These are phyloP conservation scores for Unio pictorum DNA, from an alignment of 2,888 invertebrate genomes.

Conservation along the genomic window DNA sequence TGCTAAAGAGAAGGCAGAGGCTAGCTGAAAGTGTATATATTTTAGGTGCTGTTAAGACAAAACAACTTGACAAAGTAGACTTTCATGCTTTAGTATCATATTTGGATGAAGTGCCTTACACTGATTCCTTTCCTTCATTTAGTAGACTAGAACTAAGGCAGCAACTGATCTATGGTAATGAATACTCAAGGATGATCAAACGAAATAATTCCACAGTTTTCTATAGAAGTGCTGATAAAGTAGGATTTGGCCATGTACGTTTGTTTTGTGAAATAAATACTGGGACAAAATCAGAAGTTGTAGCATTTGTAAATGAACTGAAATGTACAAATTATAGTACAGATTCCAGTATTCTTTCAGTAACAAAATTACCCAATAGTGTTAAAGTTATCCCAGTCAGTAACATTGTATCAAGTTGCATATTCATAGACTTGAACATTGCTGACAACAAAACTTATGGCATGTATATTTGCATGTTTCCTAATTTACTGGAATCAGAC, in stretches of 20 bases:
- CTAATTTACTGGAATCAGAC: no score
- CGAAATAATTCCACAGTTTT: conserved; percentile 7
- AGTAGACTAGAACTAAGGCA: conserved; percentile 4
- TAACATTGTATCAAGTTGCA: no score
- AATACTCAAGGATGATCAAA: conserved; percentile 11
- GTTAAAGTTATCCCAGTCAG: no score
- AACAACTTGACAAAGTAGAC: conserved; percentile 1
- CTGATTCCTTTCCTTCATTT: conserved; percentile 2
- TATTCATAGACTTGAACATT: no score
- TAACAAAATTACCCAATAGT: no score
- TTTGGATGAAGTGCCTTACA: conserved; percentile 2
- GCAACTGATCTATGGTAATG: conserved; percentile 4
- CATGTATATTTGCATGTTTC: no score
- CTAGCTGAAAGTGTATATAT: conserved; percentile 6
- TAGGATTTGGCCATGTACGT: conserved; percentile 1
- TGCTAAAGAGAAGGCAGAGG: neutral
- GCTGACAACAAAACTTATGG: no score
- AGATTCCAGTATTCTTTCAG: no score
- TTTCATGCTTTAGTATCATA: neutral
- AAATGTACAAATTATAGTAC: no score
- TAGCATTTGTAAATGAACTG: no score
- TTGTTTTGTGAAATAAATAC: no score
- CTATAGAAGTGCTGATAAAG: neutral
- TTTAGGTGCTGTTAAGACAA: conserved; percentile 4
- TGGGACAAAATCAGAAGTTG: no score